Base-by-base conservation (phyloP, 2,113 vertebrate genomes). In the Balaenoptera acutorostrata region DNA sequence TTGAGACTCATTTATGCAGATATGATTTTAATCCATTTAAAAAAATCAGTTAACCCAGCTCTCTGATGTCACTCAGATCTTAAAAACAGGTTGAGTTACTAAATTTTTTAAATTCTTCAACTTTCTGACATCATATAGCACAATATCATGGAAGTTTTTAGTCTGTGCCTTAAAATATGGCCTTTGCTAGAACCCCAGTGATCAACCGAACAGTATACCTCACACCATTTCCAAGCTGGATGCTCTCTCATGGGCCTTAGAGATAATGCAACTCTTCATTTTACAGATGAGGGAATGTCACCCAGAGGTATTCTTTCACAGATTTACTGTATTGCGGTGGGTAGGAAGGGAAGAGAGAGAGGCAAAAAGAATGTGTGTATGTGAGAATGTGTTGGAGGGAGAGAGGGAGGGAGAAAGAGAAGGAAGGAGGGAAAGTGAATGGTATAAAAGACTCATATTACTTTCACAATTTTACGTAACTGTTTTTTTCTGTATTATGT, bases 231-330 rank as follows among this genome's bases (percentile, higher is more conserved):
- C 87, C 49, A 39, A 69, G 75, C 83, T 7, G 41, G 46, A 74
- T 36, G 33, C 39, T 75, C 29, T 87, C 82, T 85, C 55, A 5
- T 4, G 57, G 83, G 90, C 59, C 90, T 90, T 36, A n/a, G 64
- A 57, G 20, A 88, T 80, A 80, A 88, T 1, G 52, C 41, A 86
- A 25, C 90, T 87, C 96, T 90, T 96, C 93, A 90, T 93, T 93
- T 86, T 59, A 93, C 85, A 85, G 88, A 81, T 21, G 63, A 61
- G 75, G 77, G 71, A 84, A 88, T 75, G 66, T 75, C 3, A 27
- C 88, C 93, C 89, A 88, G 59, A 81, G 86, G 95, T 49, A 71
- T 91, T 77, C 31, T 88, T 71, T 82, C 46, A 72, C 69, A 92
- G 88, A 87, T 96, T 88, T 92, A 88, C 88, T 64, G 57, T 88